Evolutionary conservation across 1,140 invertebrate species (phyloP).

Genomic region (Trachymyrmex cornetzi): DNA sequence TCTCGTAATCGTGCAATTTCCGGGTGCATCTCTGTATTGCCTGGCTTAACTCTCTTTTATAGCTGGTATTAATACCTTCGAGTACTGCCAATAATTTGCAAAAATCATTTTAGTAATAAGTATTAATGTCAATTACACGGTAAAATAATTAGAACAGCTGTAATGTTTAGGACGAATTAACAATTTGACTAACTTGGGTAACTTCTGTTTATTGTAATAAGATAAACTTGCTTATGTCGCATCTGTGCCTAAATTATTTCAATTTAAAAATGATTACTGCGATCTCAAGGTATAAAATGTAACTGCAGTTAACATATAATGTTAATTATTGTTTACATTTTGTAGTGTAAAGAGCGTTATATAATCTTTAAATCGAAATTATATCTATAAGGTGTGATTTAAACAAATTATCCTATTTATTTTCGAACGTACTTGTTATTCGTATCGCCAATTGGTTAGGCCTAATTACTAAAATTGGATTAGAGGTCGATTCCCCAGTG

Average conservation of each 20-base stretch:
- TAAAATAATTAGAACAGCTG: not conserved
- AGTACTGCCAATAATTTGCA: not conserved
- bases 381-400: too few species aligned
- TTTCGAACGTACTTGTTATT: not conserved
- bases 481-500: constrained; percentile 79
- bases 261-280: too few species aligned
- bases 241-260: too few species aligned
- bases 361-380: too few species aligned
- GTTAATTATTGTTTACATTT: too few species aligned
- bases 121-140: not conserved
- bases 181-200: not conserved
- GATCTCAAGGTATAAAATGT: too few species aligned
- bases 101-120: not conserved
- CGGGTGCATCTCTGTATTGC: not conserved
- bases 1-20: constrained; percentile 19
- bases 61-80: not conserved
- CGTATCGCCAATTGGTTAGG: constrained; percentile 54
- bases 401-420: not conserved
- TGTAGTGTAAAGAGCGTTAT: too few species aligned
- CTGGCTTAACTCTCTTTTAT: not conserved
- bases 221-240: too few species aligned
- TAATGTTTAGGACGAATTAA: not conserved
- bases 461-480: constrained; percentile 80
- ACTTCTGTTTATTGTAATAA: not conserved
- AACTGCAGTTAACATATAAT: too few species aligned